A percentile compares a stretch with the other conserved stretches of the same genome.
phyloP scores from a whole-genome alignment of 2,888 invertebrate species.

The Fragum whitleyi region DNA sequence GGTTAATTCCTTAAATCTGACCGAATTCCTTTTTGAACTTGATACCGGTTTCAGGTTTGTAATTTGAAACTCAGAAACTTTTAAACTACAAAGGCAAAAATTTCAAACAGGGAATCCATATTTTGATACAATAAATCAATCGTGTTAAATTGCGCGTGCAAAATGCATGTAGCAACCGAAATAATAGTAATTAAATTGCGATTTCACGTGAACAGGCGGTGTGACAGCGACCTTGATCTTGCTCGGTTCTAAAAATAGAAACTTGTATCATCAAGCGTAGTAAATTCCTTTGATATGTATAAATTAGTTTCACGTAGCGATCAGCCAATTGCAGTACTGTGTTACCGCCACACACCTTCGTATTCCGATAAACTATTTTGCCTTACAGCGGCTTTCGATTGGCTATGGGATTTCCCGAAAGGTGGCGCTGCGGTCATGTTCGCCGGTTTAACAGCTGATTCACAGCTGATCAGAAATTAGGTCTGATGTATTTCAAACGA shows the following conservation, averaged over 20 bases:
- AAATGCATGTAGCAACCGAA: not conserved
- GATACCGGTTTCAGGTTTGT: no score
- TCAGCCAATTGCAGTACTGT: not conserved
- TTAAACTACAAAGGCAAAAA: no score
- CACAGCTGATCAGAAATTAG: conserved; percentile 60
- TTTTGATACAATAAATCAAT: not conserved
- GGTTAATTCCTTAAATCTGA: not conserved
- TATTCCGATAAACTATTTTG: not conserved
- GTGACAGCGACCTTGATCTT: conserved; percentile 53
- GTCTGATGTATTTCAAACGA: conserved; percentile 38
- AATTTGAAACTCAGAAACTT: no score
- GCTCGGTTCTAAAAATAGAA: conserved; percentile 20
- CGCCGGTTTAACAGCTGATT: conserved; percentile 65
- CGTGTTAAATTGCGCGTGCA: not conserved
- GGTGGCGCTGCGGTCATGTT: conserved; percentile 49
- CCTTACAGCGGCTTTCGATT: not conserved
- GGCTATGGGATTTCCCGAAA: conserved; percentile 53
- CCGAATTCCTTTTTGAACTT: not conserved
- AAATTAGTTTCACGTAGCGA: not conserved
- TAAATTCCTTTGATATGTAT: conserved; percentile 30
- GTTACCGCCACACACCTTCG: not conserved
- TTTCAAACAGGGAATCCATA: not conserved
- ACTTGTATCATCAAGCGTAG: conserved; percentile 22
- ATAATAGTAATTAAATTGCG: not conserved
- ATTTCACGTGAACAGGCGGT: conserved; percentile 46